A percentile compares a stretch with the other conserved stretches of the same genome.
These are phyloP conservation scores for Neoascia interrupta DNA, from an alignment of 2,888 invertebrate genomes.

Conservation along the genomic window DNA sequence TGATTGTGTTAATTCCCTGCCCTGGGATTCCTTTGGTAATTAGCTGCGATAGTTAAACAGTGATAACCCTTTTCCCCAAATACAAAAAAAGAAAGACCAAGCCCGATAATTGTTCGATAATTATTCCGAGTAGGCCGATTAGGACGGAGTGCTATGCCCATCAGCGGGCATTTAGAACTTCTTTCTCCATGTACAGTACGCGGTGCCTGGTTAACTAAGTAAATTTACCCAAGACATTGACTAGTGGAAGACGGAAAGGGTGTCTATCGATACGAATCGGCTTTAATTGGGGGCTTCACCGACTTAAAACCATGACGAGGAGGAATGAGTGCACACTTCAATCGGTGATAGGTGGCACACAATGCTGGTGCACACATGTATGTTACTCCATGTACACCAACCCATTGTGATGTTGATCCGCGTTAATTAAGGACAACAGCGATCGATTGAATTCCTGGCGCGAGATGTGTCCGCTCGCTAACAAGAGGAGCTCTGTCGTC, in stretches of 20 bases:
- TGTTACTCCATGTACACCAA: slow-evolving; percentile 4
- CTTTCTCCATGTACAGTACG: slow-evolving; percentile 9
- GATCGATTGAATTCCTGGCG: slow-evolving; percentile 31
- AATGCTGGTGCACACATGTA: not conserved
- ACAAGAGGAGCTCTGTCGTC: slow-evolving; percentile 15
- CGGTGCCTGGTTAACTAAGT: slow-evolving; percentile 37
- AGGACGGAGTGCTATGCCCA: too few relatives aligned
- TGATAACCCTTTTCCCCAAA: slow-evolving; percentile 55
- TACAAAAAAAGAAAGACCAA: not conserved
- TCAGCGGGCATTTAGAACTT: slow-evolving; percentile 16
- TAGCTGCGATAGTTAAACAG: slow-evolving; percentile 53
- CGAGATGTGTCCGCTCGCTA: slow-evolving; percentile 37
- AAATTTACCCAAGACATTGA: slow-evolving; percentile 46
- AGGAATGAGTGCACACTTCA: not conserved
- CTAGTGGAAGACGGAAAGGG: slow-evolving; percentile 5
- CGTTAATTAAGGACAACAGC: slow-evolving; percentile 22
- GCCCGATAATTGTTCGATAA: slow-evolving; percentile 58
- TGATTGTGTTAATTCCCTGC: slow-evolving; percentile 65
- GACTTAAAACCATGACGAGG: not conserved
- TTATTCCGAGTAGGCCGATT: slow-evolving; percentile 41
- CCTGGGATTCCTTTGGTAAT: slow-evolving; percentile 61
- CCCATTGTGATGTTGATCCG: slow-evolving; percentile 17
- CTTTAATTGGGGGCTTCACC: slow-evolving; percentile 44
- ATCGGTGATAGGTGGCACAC: not conserved
- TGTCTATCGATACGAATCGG: slow-evolving; percentile 49